These are phyloP conservation scores for Nudaria mundana DNA, from an alignment of 2,888 invertebrate genomes.

Conservation along the genomic window DNA sequence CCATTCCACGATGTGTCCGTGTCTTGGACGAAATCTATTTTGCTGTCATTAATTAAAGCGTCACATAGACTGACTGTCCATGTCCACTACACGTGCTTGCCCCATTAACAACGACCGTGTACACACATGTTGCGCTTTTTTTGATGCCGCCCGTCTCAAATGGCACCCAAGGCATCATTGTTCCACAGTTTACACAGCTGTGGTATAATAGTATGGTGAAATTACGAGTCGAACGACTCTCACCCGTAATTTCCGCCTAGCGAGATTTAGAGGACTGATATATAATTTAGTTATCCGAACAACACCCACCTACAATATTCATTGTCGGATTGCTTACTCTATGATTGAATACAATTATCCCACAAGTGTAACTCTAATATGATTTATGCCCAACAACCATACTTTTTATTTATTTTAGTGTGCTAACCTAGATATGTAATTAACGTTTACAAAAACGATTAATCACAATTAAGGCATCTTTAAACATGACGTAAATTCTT, in stretches of 20 bases:
- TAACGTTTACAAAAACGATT: constrained; percentile 60
- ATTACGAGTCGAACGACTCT: constrained; percentile 38
- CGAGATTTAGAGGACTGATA: constrained; percentile 56
- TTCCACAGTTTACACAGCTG: constrained; percentile 59
- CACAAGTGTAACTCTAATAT: constrained; percentile 55
- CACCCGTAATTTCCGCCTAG: constrained; percentile 45
- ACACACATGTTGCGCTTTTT: constrained; percentile 68
- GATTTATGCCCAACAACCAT: constrained; percentile 54
- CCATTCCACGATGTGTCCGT: constrained; percentile 15
- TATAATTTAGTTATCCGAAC: constrained; percentile 60
- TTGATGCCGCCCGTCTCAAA: constrained; percentile 44
- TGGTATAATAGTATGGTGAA: constrained; percentile 62
- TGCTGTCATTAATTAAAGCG: constrained; percentile 42
- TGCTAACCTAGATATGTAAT: constrained; percentile 42
- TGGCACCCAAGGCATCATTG: constrained; percentile 64
- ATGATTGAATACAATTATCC: constrained; percentile 70
- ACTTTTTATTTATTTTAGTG: constrained; percentile 32
- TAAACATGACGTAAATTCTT: constrained; percentile 47
- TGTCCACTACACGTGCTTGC: constrained; percentile 59
- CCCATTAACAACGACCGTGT: constrained; percentile 40
- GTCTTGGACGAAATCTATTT: constrained; percentile 30
- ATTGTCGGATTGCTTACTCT: constrained; percentile 61
- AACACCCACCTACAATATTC: constrained; percentile 67
- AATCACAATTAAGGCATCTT: constrained; percentile 60
- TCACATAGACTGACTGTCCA: constrained; percentile 47